These are phyloP conservation scores for Papilio xuthus DNA, from an alignment of 1,140 invertebrate genomes.

Conservation along the genomic window DNA sequence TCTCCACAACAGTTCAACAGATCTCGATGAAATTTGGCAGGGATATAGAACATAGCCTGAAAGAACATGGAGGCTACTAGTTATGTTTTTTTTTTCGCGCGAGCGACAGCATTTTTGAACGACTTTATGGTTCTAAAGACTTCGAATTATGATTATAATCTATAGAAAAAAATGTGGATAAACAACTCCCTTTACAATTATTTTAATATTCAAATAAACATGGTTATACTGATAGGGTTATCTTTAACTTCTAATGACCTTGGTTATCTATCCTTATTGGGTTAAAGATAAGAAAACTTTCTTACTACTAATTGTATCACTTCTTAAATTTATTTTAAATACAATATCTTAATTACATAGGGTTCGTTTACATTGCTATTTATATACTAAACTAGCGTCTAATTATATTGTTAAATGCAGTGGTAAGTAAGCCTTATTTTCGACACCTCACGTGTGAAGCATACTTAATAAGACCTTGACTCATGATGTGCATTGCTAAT, in stretches of 20 bases:
- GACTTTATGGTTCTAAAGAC: no score
- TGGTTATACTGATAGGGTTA: neutral
- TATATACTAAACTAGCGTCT: neutral
- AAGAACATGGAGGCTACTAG: no score
- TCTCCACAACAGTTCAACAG: no score
- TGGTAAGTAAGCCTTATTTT: constrained; percentile 10
- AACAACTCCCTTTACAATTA: neutral
- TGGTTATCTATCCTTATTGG: neutral
- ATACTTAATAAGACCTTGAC: constrained; percentile 9
- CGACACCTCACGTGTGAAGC: neutral
- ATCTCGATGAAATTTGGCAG: no score
- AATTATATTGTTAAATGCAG: constrained; percentile 25
- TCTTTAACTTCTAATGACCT: neutral
- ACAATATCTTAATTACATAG: neutral
- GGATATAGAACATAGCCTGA: no score
- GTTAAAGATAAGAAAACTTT: neutral
- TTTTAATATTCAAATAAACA: neutral
- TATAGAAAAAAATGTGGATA: no score
- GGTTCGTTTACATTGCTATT: neutral
- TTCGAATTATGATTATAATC: no score
- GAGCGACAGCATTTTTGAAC: no score
- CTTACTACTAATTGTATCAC: neutral
- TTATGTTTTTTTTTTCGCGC: no score
- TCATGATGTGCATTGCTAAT: neutral
- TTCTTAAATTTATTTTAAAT: neutral